Evolutionary conservation across 2,113 vertebrate species (phyloP), one percentile per base, ranked within the genome.

Genomic region (Zosterops hypoxanthus): DNA sequence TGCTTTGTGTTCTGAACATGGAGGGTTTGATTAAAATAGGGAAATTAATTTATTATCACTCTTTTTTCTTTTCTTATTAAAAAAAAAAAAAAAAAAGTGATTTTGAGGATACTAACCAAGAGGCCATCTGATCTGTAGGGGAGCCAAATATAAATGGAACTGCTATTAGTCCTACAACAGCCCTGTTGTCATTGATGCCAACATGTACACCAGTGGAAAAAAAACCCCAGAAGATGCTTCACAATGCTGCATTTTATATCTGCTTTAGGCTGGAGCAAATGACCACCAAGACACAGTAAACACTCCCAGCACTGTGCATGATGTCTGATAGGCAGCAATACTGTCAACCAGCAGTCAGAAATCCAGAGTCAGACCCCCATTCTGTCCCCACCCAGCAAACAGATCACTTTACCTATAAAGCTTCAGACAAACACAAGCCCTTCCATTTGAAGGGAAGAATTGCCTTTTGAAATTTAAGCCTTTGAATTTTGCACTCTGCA

Each of bases 1-100:
- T 90, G 82, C 85, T 90, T 94, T 96, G 82, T 96, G 82, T 93
- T 96, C 68, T 90, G 71, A 95, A 86, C 87, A 90, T 71, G 60
- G 66, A 82, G 87, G 52, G 31, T 90, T 96, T 94, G 79, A 97
- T 93, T 95, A 86, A 95, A 96, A 85, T 15, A 82, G 26, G 47
- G 53, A 94, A 90, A 33, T 49, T 92, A 8, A 80, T 94, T 95
- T 93, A 90, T 86, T 91, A 68, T 56, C 47, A 41, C 76, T 80
- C 41, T 33, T 82, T 92, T 66, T 94, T 86, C 25, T 82, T 91
- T 87, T 61, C 29, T 82, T 57, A n/a, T n/a, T n/a, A n/a, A n/a
- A 60, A 85, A 41, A 39, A 6, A 28, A 52, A 13, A 81, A 13
- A 83, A 86, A 87, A 72, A 25, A 28, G 21, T 68, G 8, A 86